Base-by-base conservation (phyloP, 2,113 vertebrate genomes). In the Ifrita kowaldi region DNA sequence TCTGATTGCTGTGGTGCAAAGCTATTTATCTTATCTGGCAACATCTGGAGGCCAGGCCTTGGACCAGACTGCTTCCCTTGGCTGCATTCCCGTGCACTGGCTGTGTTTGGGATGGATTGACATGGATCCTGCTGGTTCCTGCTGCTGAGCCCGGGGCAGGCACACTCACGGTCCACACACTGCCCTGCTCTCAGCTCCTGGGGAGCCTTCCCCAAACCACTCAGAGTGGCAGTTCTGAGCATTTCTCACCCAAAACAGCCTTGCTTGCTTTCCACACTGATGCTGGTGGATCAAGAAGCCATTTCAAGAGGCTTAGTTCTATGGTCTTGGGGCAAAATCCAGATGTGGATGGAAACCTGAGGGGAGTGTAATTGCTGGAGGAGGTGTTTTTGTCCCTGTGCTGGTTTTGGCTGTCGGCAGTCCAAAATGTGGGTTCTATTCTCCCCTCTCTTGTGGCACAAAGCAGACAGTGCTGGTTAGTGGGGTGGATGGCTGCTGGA, bases 151-250 rank as follows among this genome's bases (percentile, higher is more conserved):
- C 53, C 11, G 30, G 30, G 32, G 27, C 11, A 15, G 41, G 28
- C 9, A 5, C 0, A 0, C 35, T 33, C 7, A 0, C 10, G 68
- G 62, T 33, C 23, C 11, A 0, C 1, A 2, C 11, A 1, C n/a
- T 37, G 55, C 44, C 35, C 46, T 18, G 24, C 35, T 44, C 35
- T 32, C 4, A 20, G 23, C 42, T 47, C 13, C 23, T 2, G 2
- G 39, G 35, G 37, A 81, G 2, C 62, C 49, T 46, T 32, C 55
- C 33, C 52, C 27, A 65, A 15, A 57, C 27, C 24, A 4, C 10
- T 28, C 60, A 52, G 39, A 44, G 62, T 7, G 35, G 22, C 55
- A 69, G 5, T 22, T 62, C 33, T 37, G 78, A 55, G 50, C 0
- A 0, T 20, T 81, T 89, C 82, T 63, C 41, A 46, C 73, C 64